Conservation (phyloP, 2,113 vertebrate species). For the Regulus satrapa region DNA sequence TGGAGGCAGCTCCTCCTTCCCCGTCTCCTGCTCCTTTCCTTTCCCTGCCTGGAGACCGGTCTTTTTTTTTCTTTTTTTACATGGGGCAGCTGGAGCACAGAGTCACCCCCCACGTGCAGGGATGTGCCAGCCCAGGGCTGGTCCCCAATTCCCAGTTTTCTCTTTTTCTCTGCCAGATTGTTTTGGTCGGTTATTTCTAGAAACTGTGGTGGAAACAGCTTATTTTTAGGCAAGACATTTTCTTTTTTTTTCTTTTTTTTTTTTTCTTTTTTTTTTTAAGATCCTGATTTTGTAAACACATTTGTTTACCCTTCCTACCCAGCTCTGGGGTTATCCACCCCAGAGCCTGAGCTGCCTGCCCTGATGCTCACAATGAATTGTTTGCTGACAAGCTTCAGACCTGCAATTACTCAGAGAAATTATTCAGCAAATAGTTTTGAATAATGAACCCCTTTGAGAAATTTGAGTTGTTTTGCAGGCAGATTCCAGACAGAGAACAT, state of each 20-base stretch:
- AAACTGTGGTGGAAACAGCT: neutral
- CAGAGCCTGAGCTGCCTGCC: neutral
- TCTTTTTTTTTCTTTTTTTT: neutral
- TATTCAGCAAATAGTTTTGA: slow-evolving; percentile 51
- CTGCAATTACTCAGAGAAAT: slow-evolving; percentile 29
- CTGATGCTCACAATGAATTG: neutral
- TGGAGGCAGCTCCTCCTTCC: neutral
- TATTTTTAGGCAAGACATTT: neutral
- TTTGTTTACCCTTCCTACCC: neutral
- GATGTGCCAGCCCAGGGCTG: neutral
- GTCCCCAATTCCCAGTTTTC: neutral
- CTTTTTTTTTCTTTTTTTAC: no score
- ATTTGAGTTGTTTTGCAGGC: slow-evolving; percentile 34
- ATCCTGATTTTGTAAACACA: neutral
- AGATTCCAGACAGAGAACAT: slow-evolving; percentile 18
- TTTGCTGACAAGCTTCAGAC: slow-evolving; percentile 48
- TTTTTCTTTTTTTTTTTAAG: neutral
- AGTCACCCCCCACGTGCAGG: accelerated
- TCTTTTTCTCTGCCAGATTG: neutral
- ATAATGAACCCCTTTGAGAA: slow-evolving; percentile 61
- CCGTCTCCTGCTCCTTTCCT: neutral
- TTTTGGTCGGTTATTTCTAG: neutral
- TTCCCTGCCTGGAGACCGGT: neutral
- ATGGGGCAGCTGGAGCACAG: neutral
- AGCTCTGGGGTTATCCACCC: neutral